Conservation (phyloP, 2,113 vertebrate genomes). For the Greenwoodochromis staneri region DNA sequence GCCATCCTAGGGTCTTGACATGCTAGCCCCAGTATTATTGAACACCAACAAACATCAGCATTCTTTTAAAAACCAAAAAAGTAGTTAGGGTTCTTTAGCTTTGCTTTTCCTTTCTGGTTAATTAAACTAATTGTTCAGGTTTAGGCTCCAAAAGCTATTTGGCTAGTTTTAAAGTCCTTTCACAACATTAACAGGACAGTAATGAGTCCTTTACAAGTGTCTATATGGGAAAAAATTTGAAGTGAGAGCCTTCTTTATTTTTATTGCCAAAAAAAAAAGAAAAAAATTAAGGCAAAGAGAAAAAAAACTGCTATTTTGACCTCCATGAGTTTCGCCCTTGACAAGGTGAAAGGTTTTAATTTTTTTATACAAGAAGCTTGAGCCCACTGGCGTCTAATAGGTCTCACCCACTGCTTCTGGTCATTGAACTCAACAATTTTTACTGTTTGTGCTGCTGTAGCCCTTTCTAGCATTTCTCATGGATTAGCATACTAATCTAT, state of each 20-base stretch:
- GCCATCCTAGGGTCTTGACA: accelerated
- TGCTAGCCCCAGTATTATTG: not conserved
- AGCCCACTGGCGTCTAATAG: not conserved
- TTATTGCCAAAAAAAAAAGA: not conserved
- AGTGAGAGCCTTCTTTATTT: not conserved
- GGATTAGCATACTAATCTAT: not conserved
- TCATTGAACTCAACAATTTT: not conserved
- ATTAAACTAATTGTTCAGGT: not conserved
- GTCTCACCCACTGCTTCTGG: not conserved
- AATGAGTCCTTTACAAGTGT: not conserved
- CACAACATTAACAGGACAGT: not conserved
- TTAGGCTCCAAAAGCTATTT: not conserved
- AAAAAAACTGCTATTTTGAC: accelerated
- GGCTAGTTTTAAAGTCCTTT: not conserved
- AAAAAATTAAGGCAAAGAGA: not conserved
- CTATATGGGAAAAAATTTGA: accelerated
- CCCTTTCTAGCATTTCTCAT: not conserved
- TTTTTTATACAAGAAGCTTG: not conserved
- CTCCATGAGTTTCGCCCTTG: accelerated
- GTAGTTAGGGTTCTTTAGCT: not conserved
- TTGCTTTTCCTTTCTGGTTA: not conserved
- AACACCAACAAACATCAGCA: accelerated
- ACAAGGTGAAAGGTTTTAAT: not conserved
- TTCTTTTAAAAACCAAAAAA: not conserved
- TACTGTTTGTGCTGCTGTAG: not conserved